Evolutionary conservation across 2,797 vertebrate species (phyloP).

Genomic region (Micromesistius poutassou): DNA sequence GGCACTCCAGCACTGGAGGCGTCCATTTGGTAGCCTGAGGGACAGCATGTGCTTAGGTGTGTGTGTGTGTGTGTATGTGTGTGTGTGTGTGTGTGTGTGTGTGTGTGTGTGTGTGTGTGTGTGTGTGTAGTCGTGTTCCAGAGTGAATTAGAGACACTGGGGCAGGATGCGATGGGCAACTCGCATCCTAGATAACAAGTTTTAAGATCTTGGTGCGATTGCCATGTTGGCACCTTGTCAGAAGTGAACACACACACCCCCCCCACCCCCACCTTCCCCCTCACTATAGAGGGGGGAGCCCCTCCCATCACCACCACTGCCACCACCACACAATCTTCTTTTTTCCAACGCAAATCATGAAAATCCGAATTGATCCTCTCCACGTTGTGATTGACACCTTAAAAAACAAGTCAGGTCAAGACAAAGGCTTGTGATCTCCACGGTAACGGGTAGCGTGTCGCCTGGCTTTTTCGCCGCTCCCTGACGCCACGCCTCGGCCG

Average conservation of each 20-base stretch:
- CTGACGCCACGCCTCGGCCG: neutral
- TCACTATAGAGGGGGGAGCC: neutral
- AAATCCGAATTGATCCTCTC: neutral
- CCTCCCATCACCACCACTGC: neutral
- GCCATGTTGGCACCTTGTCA: slow-evolving; percentile 1
- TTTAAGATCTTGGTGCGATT: neutral
- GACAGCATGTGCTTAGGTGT: neutral
- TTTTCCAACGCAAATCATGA: neutral
- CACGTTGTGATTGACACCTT: neutral
- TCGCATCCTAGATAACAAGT: neutral
- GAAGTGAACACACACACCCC: neutral
- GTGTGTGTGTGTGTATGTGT: neutral
- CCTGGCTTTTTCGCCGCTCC: neutral
- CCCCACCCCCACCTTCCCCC: neutral
- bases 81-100: neutral
- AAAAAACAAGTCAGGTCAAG: neutral
- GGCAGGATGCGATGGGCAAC: neutral
- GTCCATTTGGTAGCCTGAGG: neutral
- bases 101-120: neutral
- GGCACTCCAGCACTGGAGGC: neutral
- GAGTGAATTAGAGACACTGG: neutral
- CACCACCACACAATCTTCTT: neutral
- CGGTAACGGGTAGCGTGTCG: neutral
- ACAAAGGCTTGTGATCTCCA: neutral
- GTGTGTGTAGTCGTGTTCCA: neutral